Evolutionary conservation across 2,888 invertebrate species (phyloP), one percentile per base, ranked within the genome.

Genomic region (Geotrupes spiniger): DNA sequence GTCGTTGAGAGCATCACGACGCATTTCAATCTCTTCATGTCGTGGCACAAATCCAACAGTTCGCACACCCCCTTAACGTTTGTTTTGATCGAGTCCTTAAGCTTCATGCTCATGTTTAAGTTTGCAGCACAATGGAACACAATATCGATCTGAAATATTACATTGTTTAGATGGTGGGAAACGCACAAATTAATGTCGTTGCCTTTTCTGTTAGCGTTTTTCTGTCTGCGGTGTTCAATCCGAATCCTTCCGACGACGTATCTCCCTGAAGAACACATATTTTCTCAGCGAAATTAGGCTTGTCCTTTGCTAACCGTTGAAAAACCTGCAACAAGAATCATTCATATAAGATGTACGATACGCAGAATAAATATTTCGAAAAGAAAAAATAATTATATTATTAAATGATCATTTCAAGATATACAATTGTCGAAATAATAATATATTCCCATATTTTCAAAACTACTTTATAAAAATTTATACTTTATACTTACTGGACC

Each of bases 1-100:
- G 71, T 70, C 6, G 72, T 72, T 2, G 72, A 72, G 14, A 72
- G 64, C 44, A 68, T 63, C 17, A 72, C 59, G 41, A 70, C 64
- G 1, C 65, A 62, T 58, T 69, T 53, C 9, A 66, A 53, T 16
- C 54, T 27, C n/a, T 12, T 36, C 46, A 52, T 49, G 17, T 42
- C 25, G 2, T 42, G 51, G 25, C 54, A 52, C 9, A 54, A 33
- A 29, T 33, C 51, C 21, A 66, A 41, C 4, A 66, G 38, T 45
- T 63, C 62, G 14, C 53, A 49, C 4, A 63, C 62, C 9, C 62
- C 62, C 48, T 58, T 52, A 1, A 66, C 57, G 37, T 66, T 66
- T 2, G 60, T 62, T 31, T 54, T 54, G 21, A 63, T 59, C 1
- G 62, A 60, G n/a, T 58, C 52, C 6, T 40, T 53, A 4, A 66